phyloP scores from a whole-genome alignment of 2,113 vertebrate genomes.

The Halcyon malimbica region DNA sequence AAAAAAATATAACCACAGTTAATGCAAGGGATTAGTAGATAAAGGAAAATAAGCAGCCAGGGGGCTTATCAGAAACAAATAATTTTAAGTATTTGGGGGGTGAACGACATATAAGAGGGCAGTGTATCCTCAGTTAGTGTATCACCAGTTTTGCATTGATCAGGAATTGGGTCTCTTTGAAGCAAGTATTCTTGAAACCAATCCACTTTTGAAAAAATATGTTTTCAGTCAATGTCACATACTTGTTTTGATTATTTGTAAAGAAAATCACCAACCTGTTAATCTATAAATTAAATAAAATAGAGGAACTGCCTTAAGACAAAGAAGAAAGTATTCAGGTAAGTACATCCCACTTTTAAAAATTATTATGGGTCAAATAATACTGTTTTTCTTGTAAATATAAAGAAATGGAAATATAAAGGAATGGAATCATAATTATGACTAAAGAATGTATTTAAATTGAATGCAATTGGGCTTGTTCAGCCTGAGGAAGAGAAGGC shows the following conservation, averaged over 20 bases:
- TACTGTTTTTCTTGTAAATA: background rate
- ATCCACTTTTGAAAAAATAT: background rate
- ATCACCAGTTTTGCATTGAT: background rate
- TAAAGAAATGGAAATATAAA: background rate
- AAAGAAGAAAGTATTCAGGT: background rate
- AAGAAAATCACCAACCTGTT: background rate
- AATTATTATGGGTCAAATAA: background rate
- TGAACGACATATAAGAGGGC: rapidly evolving
- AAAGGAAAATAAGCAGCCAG: background rate
- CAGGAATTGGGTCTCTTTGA: background rate
- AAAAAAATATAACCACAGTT: background rate
- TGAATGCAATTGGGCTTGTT: background rate
- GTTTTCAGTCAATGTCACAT: background rate
- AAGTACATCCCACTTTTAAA: background rate
- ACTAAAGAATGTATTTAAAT: background rate
- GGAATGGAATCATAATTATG: background rate
- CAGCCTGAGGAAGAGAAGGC: too few species aligned
- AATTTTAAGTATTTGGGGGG: background rate
- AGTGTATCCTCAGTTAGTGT: background rate
- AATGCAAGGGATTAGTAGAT: background rate
- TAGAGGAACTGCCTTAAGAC: background rate
- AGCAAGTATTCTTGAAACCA: background rate
- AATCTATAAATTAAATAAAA: background rate
- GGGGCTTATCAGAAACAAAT: background rate
- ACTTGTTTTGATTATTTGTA: background rate